These are phyloP conservation scores for Cydia amplana DNA, from an alignment of 1,140 invertebrate species.

Conservation along the genomic window DNA sequence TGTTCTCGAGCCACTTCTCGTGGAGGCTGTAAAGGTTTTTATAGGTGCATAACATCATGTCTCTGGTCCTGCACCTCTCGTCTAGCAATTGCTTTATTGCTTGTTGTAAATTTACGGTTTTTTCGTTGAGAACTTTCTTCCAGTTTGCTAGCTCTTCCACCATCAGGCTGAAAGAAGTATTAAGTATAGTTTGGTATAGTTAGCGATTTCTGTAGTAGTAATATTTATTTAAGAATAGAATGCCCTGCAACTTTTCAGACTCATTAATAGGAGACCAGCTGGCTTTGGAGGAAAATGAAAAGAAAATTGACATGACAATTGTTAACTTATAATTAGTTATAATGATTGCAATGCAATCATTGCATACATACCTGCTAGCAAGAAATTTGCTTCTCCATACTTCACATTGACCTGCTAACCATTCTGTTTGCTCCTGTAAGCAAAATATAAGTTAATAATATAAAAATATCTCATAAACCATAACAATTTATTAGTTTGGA, in stretches of 20 bases:
- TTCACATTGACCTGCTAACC: slow-evolving; percentile 94
- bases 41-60: slow-evolving; percentile 85
- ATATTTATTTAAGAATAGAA: too few relatives aligned
- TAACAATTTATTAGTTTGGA: not conserved
- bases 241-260: not conserved
- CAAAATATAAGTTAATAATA: slow-evolving; percentile 16
- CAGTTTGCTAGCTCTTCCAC: slow-evolving; percentile 92
- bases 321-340: too few relatives aligned
- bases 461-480: too few relatives aligned
- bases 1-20: slow-evolving; percentile 74
- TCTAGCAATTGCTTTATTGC: slow-evolving; percentile 87
- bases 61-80: slow-evolving; percentile 85
- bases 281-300: too few relatives aligned
- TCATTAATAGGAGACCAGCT: too few relatives aligned
- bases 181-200: slow-evolving; percentile 31
- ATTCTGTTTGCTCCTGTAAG: slow-evolving; percentile 91
- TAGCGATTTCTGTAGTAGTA: too few relatives aligned
- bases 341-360: too few relatives aligned
- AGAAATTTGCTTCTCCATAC: slow-evolving; percentile 98
- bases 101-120: slow-evolving; percentile 87
- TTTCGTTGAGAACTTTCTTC: slow-evolving; percentile 88
- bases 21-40: slow-evolving; percentile 81
- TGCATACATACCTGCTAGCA: slow-evolving; percentile 84
- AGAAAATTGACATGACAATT: too few relatives aligned
- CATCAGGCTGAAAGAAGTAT: slow-evolving; percentile 89